phyloP scores from a whole-genome alignment of 2,113 vertebrate genomes.

The Apistogramma diplotaenia region DNA sequence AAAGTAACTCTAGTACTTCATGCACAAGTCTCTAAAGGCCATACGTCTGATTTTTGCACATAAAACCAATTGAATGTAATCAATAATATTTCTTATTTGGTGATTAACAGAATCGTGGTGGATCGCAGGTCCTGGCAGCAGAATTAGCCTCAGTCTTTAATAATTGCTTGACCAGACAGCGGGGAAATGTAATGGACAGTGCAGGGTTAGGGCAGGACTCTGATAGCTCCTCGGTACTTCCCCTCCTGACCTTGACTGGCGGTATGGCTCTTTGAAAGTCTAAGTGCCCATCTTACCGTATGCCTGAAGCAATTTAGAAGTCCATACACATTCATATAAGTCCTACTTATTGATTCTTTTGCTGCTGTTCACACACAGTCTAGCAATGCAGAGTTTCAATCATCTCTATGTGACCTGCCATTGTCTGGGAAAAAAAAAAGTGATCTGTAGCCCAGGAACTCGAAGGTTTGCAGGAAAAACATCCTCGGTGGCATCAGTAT shows the following conservation, averaged over 20 bases:
- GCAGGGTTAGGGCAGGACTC: constrained; percentile 45
- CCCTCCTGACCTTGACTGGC: constrained; percentile 74
- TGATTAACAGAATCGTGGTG: constrained; percentile 71
- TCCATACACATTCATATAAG: constrained; percentile 70
- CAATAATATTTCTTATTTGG: constrained; percentile 75
- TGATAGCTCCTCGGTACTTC: constrained; percentile 48
- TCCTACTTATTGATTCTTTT: constrained; percentile 68
- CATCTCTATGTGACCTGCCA: constrained; percentile 65
- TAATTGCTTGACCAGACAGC: constrained; percentile 63
- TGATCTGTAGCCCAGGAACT: constrained; percentile 54
- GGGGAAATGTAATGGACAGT: constrained; percentile 64
- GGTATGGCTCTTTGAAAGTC: constrained; percentile 72
- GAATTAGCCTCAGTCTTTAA: constrained; percentile 72
- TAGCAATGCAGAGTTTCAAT: constrained; percentile 66
- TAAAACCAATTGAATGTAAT: constrained; percentile 75
- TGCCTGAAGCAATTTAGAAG: constrained; percentile 69
- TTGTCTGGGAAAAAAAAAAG: constrained; percentile 64
- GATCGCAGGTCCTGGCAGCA: constrained; percentile 73
- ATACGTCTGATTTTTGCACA: constrained; percentile 38
- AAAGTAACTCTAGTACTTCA: constrained; percentile 22
- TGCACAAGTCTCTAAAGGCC: constrained; percentile 14
- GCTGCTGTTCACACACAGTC: constrained; percentile 63
- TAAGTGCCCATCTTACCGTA: constrained; percentile 71
- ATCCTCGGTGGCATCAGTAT: neutral
- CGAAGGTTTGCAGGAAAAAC: constrained; percentile 32